These are phyloP conservation scores for Oreochromis spilurus DNA, from an alignment of 2,113 vertebrate species.

Conservation along the genomic window DNA sequence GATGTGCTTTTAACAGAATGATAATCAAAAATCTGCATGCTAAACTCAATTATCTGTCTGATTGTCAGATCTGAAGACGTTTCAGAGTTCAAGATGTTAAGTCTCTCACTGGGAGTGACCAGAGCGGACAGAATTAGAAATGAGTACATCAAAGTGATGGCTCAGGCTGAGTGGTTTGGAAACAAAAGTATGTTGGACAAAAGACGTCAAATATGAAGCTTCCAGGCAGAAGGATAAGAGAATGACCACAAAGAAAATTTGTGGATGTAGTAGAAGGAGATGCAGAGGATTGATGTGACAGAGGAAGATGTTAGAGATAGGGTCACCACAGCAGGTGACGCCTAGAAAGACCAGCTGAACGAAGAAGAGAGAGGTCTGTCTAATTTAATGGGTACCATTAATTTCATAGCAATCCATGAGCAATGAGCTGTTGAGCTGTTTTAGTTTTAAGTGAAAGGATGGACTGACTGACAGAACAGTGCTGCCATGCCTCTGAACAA, in stretches of 20 bases:
- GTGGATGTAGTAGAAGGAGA: background rate
- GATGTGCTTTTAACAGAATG: background rate
- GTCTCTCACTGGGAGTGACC: background rate
- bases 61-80: background rate
- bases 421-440: background rate
- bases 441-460: background rate
- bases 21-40: background rate
- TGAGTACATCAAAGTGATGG: background rate
- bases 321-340: no score
- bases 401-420: background rate
- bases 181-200: background rate
- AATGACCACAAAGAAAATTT: background rate
- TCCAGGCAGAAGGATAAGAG: background rate
- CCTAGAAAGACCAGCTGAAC: background rate
- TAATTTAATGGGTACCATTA: background rate
- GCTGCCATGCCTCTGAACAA: background rate
- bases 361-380: background rate
- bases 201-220: background rate
- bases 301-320: background rate
- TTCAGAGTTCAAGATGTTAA: background rate
- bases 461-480: background rate
- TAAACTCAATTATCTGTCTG: background rate
- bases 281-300: background rate
- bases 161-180: background rate
- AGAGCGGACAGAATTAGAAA: background rate